A percentile compares a stretch with the other conserved stretches of the same genome.
Evolutionary conservation across 2,113 vertebrate genomes (phyloP).

Genomic region (Leptosomus discolor): DNA sequence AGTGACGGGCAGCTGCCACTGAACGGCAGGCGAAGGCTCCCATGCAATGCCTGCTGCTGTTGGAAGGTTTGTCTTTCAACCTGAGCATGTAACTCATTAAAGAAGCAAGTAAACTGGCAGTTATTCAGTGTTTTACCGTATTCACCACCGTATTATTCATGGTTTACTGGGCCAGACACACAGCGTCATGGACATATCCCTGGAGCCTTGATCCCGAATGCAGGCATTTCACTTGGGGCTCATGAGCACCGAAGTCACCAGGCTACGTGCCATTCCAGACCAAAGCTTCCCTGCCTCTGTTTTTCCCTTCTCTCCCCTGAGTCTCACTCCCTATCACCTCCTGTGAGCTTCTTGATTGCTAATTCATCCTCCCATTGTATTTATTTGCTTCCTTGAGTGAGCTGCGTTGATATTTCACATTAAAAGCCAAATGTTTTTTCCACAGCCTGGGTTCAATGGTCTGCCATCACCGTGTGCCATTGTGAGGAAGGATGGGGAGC

Average conservation of each 20-base stretch:
- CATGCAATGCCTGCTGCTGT: accelerated
- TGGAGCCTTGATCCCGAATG: neutral
- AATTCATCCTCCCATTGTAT: neutral
- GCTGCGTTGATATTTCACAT: accelerated
- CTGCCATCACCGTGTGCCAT: accelerated
- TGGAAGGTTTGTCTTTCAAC: neutral
- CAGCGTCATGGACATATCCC: too few relatives aligned
- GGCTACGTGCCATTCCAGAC: accelerated
- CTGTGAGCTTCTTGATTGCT: accelerated
- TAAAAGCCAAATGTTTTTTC: neutral
- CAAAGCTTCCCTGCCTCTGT: neutral
- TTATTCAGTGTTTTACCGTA: neutral
- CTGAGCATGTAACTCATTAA: accelerated
- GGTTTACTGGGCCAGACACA: accelerated
- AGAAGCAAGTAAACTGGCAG: accelerated
- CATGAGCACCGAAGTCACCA: accelerated
- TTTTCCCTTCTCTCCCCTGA: neutral
- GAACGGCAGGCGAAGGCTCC: neutral
- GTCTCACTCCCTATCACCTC: neutral
- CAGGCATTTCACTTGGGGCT: neutral
- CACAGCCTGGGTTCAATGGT: neutral
- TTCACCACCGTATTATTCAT: neutral
- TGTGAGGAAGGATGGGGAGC: accelerated
- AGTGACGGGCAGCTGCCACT: neutral
- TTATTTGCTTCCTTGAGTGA: neutral